phyloP scores from a whole-genome alignment of 2,888 invertebrate species.

The Catocala nupta region DNA sequence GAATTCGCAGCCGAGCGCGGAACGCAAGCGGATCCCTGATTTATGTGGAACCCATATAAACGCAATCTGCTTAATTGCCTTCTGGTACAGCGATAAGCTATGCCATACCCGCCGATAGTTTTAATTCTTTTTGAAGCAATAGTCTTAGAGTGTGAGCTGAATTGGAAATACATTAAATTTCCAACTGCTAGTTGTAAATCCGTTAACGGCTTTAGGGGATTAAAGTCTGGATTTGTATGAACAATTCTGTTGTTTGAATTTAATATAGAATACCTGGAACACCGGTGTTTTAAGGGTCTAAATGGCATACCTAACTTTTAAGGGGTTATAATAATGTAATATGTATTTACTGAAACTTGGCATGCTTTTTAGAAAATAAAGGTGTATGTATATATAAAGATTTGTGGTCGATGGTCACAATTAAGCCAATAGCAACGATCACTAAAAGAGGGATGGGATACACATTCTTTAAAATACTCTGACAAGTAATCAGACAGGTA shows the following conservation, averaged over 20 bases:
- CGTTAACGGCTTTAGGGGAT: neutral
- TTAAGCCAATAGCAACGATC: too few relatives aligned
- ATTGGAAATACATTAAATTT: conserved; percentile 12
- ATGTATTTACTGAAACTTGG: too few relatives aligned
- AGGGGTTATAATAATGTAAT: too few relatives aligned
- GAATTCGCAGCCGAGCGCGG: conserved; percentile 68
- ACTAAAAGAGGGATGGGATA: too few relatives aligned
- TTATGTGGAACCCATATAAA: conserved; percentile 85
- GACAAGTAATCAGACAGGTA: too few relatives aligned
- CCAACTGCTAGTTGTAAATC: neutral
- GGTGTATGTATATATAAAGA: too few relatives aligned
- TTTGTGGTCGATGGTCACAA: too few relatives aligned
- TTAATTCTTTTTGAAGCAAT: conserved; percentile 47
- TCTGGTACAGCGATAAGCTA: conserved; percentile 71
- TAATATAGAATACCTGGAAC: too few relatives aligned
- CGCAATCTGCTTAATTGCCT: conserved; percentile 85
- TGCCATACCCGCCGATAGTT: conserved; percentile 44
- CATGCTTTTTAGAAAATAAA: too few relatives aligned
- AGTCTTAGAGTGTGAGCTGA: conserved; percentile 18
- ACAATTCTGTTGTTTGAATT: neutral
- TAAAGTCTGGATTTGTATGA: neutral
- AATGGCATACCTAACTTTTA: too few relatives aligned
- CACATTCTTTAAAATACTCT: too few relatives aligned
- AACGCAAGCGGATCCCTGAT: conserved; percentile 78
- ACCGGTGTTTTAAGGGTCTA: too few relatives aligned